A percentile compares a stretch with the other conserved stretches of the same genome.
Evolutionary conservation across 2,888 invertebrate genomes (phyloP).

Genomic region (Monopis laevigella): DNA sequence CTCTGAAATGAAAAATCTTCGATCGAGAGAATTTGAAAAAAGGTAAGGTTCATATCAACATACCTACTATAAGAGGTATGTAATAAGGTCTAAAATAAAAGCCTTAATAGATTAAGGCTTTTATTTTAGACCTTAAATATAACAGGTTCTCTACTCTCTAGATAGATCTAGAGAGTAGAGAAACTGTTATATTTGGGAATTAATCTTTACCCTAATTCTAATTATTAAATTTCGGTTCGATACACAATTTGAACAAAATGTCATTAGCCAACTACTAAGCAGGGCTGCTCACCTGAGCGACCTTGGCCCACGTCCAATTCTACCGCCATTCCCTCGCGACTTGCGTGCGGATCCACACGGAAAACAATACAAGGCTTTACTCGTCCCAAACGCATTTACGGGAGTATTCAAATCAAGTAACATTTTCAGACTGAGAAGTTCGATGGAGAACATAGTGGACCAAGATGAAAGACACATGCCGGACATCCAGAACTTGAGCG

Average conservation of each 20-base stretch:
- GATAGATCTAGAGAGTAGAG: too few species aligned
- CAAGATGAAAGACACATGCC: constrained; percentile 61
- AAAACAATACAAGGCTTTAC: constrained; percentile 55
- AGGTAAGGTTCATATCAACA: constrained; percentile 27
- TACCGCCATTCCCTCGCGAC: constrained; percentile 46
- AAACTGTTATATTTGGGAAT: too few species aligned
- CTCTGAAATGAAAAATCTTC: constrained; percentile 85
- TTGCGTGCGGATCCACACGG: constrained; percentile 56
- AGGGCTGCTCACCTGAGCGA: constrained; percentile 58
- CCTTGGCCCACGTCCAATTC: constrained; percentile 58
- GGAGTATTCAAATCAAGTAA: background rate
- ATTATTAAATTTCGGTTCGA: background rate
- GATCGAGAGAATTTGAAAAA: constrained; percentile 54
- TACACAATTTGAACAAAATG: constrained; percentile 3
- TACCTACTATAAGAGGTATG: background rate
- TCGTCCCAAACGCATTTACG: too few species aligned
- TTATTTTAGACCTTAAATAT: background rate
- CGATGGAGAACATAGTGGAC: constrained; percentile 83
- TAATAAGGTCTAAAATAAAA: background rate
- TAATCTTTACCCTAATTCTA: too few species aligned
- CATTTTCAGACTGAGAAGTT: constrained; percentile 70
- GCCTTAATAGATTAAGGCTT: background rate
- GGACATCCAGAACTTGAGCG: constrained; percentile 57
- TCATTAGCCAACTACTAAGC: constrained; percentile 26
- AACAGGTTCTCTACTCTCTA: background rate